A percentile compares a stretch with the other conserved stretches of the same genome.
Conservation (phyloP, 2,888 invertebrate genomes). For the Drosophila setosimentum region DNA sequence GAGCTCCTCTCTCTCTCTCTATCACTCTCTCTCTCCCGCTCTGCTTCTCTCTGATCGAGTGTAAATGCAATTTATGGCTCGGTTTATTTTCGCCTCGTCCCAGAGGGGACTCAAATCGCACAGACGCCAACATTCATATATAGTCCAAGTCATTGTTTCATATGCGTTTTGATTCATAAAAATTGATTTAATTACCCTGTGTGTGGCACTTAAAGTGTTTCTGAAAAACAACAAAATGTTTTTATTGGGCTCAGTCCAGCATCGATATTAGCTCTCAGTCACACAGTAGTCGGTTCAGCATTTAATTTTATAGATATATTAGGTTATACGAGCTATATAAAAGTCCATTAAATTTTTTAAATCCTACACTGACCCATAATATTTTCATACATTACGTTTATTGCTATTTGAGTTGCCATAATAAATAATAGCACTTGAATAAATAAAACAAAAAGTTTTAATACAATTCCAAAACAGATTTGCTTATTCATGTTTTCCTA, state of each 20-base stretch:
- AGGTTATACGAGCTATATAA: slow-evolving; percentile 40
- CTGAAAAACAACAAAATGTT: slow-evolving; percentile 9
- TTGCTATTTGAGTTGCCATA: neutral
- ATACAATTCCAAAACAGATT: neutral
- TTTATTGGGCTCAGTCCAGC: slow-evolving; percentile 23
- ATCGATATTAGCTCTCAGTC: slow-evolving; percentile 6
- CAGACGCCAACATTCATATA: slow-evolving; percentile 15
- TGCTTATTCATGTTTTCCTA: neutral
- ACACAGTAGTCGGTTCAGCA: slow-evolving; percentile 39
- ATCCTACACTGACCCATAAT: slow-evolving; percentile 5
- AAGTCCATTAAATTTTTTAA: slow-evolving; percentile 1
- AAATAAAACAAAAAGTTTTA: neutral
- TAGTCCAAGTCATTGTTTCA: slow-evolving; percentile 50
- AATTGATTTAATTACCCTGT: slow-evolving; percentile 6
- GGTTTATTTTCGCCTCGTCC: slow-evolving; percentile 67
- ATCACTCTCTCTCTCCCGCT: too few species aligned
- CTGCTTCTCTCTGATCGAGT: slow-evolving; percentile 12
- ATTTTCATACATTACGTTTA: neutral
- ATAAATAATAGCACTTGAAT: neutral
- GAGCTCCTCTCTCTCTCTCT: neutral
- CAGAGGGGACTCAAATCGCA: slow-evolving; percentile 10
- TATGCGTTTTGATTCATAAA: slow-evolving; percentile 49
- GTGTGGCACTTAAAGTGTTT: slow-evolving; percentile 24
- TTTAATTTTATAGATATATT: slow-evolving; percentile 50
- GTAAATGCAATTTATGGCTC: slow-evolving; percentile 62